Evolutionary conservation across 1,140 invertebrate species (phyloP).

Genomic region (Nebria ingens): DNA sequence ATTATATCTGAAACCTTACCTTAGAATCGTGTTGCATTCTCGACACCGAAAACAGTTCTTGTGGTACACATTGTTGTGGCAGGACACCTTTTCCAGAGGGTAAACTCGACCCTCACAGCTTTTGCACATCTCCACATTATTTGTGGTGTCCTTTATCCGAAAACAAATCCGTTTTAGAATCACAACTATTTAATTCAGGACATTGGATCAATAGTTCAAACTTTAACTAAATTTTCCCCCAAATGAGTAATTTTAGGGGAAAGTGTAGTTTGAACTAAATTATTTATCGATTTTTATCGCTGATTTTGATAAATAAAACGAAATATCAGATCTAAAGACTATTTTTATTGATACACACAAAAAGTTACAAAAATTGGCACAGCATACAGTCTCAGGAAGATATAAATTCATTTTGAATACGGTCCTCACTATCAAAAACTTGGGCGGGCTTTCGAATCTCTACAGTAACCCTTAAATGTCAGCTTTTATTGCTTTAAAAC

Average conservation of each 20-base stretch:
- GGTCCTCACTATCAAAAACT: constrained; percentile 3
- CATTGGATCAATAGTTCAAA: too few relatives aligned
- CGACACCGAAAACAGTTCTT: constrained; percentile 71
- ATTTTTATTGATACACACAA: constrained; percentile 16
- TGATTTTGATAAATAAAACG: too few relatives aligned
- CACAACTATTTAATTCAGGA: constrained; percentile 11
- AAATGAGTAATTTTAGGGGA: too few relatives aligned
- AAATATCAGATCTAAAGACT: constrained; percentile 9
- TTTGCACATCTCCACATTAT: constrained; percentile 52
- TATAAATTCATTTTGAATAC: constrained; percentile 13
- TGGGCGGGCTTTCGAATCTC: too few relatives aligned
- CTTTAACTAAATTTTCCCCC: too few relatives aligned
- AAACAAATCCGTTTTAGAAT: constrained; percentile 20
- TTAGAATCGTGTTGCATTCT: constrained; percentile 63
- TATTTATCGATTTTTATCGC: too few relatives aligned
- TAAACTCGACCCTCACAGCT: constrained; percentile 66
- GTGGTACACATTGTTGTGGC: constrained; percentile 63
- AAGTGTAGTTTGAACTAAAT: too few relatives aligned
- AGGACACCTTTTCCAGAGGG: constrained; percentile 69
- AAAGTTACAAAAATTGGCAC: constrained; percentile 23
- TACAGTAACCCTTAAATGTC: too few relatives aligned
- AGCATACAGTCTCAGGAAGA: constrained; percentile 15
- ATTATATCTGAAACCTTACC: too few relatives aligned
- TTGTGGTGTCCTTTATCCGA: constrained; percentile 30
- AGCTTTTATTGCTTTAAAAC: too few relatives aligned